phyloP scores from a whole-genome alignment of 2,113 vertebrate species.

The Silurus glanis region DNA sequence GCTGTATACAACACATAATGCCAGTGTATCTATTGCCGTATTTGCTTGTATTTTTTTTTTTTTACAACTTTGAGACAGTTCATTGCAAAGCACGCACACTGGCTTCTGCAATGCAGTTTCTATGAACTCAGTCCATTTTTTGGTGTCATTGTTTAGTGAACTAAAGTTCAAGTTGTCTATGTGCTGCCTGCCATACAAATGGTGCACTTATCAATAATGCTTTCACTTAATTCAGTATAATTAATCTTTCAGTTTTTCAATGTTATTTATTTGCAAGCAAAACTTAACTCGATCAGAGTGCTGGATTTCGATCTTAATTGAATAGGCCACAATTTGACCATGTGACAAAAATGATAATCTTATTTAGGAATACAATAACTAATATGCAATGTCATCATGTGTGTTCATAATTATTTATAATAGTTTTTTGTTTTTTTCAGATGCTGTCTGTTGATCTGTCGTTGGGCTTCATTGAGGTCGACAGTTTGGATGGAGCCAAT shows the following conservation, averaged over 20 bases:
- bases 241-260: background rate
- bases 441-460: conserved; percentile 67
- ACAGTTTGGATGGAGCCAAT: conserved; percentile 60
- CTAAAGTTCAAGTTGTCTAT: too few species aligned
- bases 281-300: background rate
- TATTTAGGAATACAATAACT: background rate
- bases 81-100: too few species aligned
- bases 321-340: background rate
- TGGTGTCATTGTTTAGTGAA: too few species aligned
- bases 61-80: too few species aligned
- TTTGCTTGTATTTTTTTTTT: too few species aligned
- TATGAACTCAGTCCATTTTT: too few species aligned
- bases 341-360: background rate
- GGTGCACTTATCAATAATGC: too few species aligned
- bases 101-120: too few species aligned
- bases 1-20: too few species aligned
- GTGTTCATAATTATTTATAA: background rate
- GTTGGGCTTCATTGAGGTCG: conserved; percentile 60
- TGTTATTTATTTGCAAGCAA: background rate
- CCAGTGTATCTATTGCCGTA: too few species aligned
- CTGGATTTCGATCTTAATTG: background rate
- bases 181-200: too few species aligned
- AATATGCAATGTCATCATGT: background rate
- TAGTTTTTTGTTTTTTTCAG: conserved; percentile 44
- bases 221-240: too few species aligned